Evolutionary conservation across 2,113 vertebrate genomes (phyloP).

Genomic region (Antigone vipio): DNA sequence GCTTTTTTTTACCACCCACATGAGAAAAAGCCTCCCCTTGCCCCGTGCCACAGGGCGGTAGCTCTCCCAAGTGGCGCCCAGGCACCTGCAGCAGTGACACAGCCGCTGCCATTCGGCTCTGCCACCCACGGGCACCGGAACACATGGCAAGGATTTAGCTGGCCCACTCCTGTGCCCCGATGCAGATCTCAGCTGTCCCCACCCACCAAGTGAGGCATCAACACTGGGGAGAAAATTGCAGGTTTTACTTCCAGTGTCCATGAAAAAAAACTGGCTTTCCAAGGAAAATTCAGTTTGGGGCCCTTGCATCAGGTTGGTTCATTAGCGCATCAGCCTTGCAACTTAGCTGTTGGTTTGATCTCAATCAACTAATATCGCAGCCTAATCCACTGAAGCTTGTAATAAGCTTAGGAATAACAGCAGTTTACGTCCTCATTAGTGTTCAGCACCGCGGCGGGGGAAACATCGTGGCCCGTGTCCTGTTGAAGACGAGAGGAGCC

Average conservation of each 20-base stretch:
- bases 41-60: fast-evolving
- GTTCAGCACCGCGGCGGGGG: fast-evolving
- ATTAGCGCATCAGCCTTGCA: background rate
- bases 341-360: slow-evolving; percentile 1
- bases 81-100: background rate
- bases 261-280: background rate
- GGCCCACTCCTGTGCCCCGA: fast-evolving
- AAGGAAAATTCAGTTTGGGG: background rate
- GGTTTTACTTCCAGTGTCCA: background rate
- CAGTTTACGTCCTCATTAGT: background rate
- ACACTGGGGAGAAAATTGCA: background rate
- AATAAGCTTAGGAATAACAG: slow-evolving; percentile 17
- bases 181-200: background rate
- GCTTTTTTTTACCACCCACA: fast-evolving
- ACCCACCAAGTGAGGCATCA: background rate
- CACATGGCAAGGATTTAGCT: background rate
- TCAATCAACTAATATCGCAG: background rate
- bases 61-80: fast-evolving
- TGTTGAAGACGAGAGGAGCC: background rate
- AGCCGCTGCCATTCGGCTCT: background rate
- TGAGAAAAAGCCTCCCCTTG: background rate
- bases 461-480: background rate
- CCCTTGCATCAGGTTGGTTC: background rate
- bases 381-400: background rate
- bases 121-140: background rate